Evolutionary conservation across 2,888 invertebrate species (phyloP).

Genomic region (Punctoribates punctum): DNA sequence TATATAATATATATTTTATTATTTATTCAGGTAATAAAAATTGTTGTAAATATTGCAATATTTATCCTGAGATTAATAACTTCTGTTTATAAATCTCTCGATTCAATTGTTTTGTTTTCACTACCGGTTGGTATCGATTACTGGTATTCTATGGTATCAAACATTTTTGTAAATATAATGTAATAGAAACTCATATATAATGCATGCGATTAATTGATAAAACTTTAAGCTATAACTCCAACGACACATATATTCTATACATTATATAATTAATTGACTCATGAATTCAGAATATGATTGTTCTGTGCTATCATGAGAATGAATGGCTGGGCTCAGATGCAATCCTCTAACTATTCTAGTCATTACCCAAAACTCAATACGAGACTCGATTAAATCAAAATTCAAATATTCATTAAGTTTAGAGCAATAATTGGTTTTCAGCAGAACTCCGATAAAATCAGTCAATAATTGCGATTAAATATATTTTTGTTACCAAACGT

Average conservation of each 20-base stretch:
- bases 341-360: background rate
- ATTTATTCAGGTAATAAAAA: conserved; percentile 29
- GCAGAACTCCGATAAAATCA: background rate
- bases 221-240: background rate
- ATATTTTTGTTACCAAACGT: background rate
- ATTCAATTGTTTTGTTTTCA: conserved; percentile 31
- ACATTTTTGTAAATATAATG: conserved; percentile 16
- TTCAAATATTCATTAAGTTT: background rate
- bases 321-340: conserved; percentile 21
- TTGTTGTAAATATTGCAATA: conserved; percentile 22
- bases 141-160: background rate
- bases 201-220: conserved; percentile 10
- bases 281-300: conserved; percentile 9
- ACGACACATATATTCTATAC: background rate
- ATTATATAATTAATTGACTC: conserved; percentile 26
- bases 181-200: conserved; percentile 7
- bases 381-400: background rate
- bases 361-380: conserved; percentile 5
- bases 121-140: conserved; percentile 26
- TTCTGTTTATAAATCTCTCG: conserved; percentile 20
- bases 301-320: background rate
- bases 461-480: background rate
- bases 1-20: conserved; percentile 29
- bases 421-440: conserved; percentile 12
- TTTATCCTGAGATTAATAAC: conserved; percentile 29